A percentile compares a stretch with the other conserved stretches of the same genome.
phyloP scores from a whole-genome alignment of 2,797 vertebrate species.

The Myotis daubentonii region DNA sequence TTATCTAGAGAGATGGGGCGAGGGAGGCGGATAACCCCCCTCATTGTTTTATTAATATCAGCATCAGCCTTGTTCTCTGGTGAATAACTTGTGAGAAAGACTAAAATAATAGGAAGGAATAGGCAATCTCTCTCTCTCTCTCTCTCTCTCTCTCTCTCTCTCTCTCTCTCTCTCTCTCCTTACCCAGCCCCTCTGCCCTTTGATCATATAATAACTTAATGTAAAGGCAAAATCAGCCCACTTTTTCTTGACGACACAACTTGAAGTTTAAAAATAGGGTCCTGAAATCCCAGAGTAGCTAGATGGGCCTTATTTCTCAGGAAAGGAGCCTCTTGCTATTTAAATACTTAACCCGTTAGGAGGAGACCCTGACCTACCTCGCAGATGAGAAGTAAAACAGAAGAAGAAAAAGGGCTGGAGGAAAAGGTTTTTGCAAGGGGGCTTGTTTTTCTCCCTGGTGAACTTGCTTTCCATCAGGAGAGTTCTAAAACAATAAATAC shows the following conservation, averaged over 20 bases:
- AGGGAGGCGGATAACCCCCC: background rate
- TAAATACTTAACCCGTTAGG: background rate
- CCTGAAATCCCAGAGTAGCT: background rate
- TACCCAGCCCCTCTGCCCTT: background rate
- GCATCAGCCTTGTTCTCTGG: background rate
- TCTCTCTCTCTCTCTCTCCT: background rate
- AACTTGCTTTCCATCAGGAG: constrained; percentile 47
- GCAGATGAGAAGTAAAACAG: background rate
- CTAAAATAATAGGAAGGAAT: background rate
- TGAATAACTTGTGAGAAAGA: background rate
- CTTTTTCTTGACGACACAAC: background rate
- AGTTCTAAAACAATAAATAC: constrained; percentile 69
- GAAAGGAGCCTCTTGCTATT: background rate
- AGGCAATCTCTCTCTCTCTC: background rate
- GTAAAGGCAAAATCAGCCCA: background rate
- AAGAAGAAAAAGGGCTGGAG: background rate
- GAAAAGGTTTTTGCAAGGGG: background rate
- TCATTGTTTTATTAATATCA: background rate
- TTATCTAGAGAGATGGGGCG: background rate
- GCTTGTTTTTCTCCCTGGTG: background rate
- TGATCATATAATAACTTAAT: background rate
- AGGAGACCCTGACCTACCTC: background rate
- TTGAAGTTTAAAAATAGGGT: background rate
- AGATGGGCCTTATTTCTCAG: background rate
- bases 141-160: background rate